A percentile compares a stretch with the other conserved stretches of the same genome.
Conservation (phyloP, 2,888 invertebrate genomes). For the Nezara viridula region DNA sequence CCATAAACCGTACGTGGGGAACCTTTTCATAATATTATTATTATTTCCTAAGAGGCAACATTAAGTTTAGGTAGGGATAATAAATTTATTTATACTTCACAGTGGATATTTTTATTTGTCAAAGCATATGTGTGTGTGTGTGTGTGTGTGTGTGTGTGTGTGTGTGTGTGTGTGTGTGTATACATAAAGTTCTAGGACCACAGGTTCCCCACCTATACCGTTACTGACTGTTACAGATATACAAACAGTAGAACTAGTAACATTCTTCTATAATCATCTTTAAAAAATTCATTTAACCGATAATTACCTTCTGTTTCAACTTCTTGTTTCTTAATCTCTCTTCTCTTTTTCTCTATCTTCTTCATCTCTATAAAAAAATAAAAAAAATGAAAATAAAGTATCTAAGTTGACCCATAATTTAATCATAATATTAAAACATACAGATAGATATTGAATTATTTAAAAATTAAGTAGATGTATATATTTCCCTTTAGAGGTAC, state of each 20-base stretch:
- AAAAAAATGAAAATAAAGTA: neutral
- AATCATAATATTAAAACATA: neutral
- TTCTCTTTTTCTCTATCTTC: conserved; percentile 56
- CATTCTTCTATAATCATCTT: neutral
- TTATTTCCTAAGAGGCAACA: no score
- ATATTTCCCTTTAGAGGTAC: neutral
- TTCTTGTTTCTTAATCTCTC: conserved; percentile 55
- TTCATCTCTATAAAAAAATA: conserved; percentile 61
- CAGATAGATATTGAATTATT: neutral
- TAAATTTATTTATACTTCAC: no score
- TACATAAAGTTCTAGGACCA: no score
- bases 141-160: no score
- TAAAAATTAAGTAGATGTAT: neutral
- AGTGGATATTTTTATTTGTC: no score
- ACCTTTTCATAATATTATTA: no score
- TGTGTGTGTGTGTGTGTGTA: no score
- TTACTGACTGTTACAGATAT: no score
- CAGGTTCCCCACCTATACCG: no score
- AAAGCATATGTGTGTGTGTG: no score
- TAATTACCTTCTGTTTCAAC: conserved; percentile 62
- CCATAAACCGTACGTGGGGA: no score
- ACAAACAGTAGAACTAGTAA: neutral
- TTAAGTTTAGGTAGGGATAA: no score
- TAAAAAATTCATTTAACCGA: neutral
- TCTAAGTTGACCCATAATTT: neutral